Conservation (phyloP, 2,888 invertebrate species). For the Hydrotaea cyrtoneurina region DNA sequence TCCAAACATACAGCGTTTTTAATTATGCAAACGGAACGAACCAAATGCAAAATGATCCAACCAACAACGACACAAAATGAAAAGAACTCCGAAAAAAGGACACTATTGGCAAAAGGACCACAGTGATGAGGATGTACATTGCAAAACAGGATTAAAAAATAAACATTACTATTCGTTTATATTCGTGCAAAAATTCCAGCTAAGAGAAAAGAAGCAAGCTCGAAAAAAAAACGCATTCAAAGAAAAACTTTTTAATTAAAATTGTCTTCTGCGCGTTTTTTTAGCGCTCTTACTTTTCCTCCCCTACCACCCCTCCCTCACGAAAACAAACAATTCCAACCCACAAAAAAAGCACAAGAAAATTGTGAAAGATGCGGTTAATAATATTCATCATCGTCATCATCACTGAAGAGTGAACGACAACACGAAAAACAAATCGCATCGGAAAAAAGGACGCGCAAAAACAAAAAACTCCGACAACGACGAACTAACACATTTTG, state of each 20-base stretch:
- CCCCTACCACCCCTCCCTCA: background rate
- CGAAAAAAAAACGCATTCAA: conserved; percentile 67
- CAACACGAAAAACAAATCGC: conserved; percentile 21
- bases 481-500: conserved; percentile 30
- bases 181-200: conserved; percentile 64
- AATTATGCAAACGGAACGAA: conserved; percentile 60
- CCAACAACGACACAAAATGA: background rate
- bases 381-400: conserved; percentile 62
- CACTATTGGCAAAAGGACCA: conserved; percentile 42
- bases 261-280: conserved; percentile 68
- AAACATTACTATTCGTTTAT: conserved; percentile 22
- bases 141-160: conserved; percentile 37
- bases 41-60: background rate
- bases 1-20: conserved; percentile 62
- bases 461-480: background rate
- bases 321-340: conserved; percentile 27
- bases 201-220: conserved; percentile 46
- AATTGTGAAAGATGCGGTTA: conserved; percentile 62
- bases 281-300: background rate
- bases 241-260: conserved; percentile 78
- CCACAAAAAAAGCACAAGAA: conserved; percentile 22
- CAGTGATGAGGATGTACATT: conserved; percentile 36
- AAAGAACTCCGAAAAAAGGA: conserved; percentile 47
- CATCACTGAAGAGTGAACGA: conserved; percentile 16
- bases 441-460: conserved; percentile 35